These are phyloP conservation scores for Sula dactylatra DNA, from an alignment of 2,113 vertebrate genomes.

Conservation along the genomic window DNA sequence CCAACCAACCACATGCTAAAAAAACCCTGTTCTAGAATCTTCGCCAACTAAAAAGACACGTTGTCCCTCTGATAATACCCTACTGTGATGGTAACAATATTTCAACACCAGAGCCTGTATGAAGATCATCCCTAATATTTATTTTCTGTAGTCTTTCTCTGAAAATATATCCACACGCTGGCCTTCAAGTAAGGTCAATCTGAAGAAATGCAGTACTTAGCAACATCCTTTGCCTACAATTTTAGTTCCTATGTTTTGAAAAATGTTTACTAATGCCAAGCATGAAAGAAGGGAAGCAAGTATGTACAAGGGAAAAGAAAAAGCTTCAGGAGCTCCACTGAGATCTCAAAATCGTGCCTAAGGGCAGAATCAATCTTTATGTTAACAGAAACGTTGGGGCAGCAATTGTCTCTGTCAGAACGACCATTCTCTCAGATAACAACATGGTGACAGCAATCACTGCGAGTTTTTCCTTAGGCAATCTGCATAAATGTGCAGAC, in stretches of 20 bases:
- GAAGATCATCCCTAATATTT: neutral
- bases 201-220: neutral
- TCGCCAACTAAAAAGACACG: neutral
- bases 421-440: neutral
- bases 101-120: neutral
- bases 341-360: neutral
- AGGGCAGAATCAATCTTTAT: neutral
- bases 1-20: neutral
- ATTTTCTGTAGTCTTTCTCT: neutral
- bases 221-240: neutral
- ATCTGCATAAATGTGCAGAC: neutral
- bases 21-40: neutral
- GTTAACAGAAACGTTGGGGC: neutral
- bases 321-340: neutral
- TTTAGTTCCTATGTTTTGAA: neutral
- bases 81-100: neutral
- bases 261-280: neutral
- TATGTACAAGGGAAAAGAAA: neutral
- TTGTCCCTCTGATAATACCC: neutral
- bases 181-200: neutral
- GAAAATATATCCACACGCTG: neutral
- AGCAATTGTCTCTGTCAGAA: neutral
- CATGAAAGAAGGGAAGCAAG: neutral
- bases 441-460: neutral
- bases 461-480: neutral